These are phyloP conservation scores for Psilopsiagon aurifrons DNA, from an alignment of 2,113 vertebrate genomes.

Conservation along the genomic window DNA sequence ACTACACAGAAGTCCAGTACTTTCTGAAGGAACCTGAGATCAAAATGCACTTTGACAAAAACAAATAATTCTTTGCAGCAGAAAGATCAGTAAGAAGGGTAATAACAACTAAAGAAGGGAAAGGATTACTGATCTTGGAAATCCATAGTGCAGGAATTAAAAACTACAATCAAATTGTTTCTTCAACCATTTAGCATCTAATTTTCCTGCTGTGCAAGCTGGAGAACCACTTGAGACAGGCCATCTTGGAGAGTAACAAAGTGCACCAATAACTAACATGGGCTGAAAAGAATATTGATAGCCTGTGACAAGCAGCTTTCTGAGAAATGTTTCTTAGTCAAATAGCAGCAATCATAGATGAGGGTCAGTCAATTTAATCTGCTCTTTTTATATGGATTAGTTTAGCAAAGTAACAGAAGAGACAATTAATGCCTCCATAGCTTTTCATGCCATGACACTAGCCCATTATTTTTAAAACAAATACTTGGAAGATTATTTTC, in stretches of 20 bases:
- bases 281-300: slow-evolving; percentile 89
- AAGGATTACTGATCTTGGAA: slow-evolving; percentile 69
- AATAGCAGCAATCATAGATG: slow-evolving; percentile 90
- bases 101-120: slow-evolving; percentile 62
- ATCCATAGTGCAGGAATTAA: slow-evolving; percentile 80
- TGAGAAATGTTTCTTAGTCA: slow-evolving; percentile 85
- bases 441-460: slow-evolving; percentile 73
- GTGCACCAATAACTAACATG: slow-evolving; percentile 81
- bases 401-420: slow-evolving; percentile 81
- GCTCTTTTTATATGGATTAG: slow-evolving; percentile 89
- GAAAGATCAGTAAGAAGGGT: slow-evolving; percentile 50
- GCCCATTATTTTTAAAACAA: slow-evolving; percentile 62
- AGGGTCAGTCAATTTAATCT: slow-evolving; percentile 91
- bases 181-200: slow-evolving; percentile 77
- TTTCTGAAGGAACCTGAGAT: neutral
- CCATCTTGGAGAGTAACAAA: slow-evolving; percentile 80
- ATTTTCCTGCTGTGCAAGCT: slow-evolving; percentile 71
- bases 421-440: slow-evolving; percentile 81
- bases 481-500: slow-evolving; percentile 38
- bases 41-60: slow-evolving; percentile 26
- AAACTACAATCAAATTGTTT: slow-evolving; percentile 80
- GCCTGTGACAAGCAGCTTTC: slow-evolving; percentile 83
- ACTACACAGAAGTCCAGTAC: neutral
- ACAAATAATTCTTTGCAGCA: slow-evolving; percentile 34
- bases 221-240: slow-evolving; percentile 78